phyloP scores from a whole-genome alignment of 2,113 vertebrate genomes.

The Tragulus kanchil region DNA sequence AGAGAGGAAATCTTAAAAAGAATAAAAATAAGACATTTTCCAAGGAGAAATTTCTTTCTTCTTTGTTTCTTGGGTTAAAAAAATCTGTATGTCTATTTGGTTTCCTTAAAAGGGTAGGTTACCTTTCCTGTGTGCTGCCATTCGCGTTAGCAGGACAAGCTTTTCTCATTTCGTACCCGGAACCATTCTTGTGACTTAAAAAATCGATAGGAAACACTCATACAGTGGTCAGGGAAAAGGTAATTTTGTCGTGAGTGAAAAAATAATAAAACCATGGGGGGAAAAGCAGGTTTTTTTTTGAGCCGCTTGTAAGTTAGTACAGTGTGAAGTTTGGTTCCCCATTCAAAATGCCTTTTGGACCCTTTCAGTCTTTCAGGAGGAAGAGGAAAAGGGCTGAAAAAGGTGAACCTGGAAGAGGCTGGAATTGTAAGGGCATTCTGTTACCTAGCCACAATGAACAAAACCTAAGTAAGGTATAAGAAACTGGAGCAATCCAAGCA shows the following conservation, averaged over 20 bases:
- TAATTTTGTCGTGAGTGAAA: neutral
- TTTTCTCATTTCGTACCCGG: neutral
- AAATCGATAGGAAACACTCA: neutral
- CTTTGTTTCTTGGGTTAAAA: neutral
- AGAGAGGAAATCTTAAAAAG: constrained; percentile 45
- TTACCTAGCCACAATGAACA: neutral
- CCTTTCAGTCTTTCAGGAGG: neutral
- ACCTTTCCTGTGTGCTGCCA: neutral
- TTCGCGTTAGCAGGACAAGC: neutral
- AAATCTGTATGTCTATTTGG: neutral
- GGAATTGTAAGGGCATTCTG: neutral
- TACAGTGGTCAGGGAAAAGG: neutral
- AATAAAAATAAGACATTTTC: constrained; percentile 52
- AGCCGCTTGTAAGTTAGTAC: neutral
- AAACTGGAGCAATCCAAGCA: neutral
- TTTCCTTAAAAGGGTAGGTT: neutral
- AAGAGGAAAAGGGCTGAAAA: neutral
- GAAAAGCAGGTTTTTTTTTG: neutral
- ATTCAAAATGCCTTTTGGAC: neutral
- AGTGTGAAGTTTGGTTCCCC: neutral
- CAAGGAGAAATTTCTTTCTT: constrained; percentile 7
- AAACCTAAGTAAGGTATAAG: neutral
- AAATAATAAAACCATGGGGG: neutral
- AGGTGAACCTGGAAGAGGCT: neutral
- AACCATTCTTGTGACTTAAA: neutral